Percentiles rank a stretch among this genome's conserved stretches.
Evolutionary conservation across 2,888 invertebrate genomes (phyloP).

Genomic region (Priocnemis perturbator): DNA sequence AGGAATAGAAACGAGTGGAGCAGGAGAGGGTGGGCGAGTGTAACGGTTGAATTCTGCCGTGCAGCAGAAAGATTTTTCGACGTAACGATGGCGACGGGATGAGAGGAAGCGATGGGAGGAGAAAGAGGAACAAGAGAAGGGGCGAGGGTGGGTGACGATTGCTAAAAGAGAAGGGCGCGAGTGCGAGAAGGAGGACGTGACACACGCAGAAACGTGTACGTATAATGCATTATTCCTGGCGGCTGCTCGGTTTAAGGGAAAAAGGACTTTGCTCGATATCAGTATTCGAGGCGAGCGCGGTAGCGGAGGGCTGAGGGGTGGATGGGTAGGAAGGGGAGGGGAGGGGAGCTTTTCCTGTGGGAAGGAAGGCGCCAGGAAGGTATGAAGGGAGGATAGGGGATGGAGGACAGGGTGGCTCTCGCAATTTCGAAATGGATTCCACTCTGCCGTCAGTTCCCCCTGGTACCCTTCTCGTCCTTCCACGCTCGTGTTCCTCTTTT

Average conservation of each 20-base stretch:
- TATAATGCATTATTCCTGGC: constrained; percentile 71
- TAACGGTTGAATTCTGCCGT: no score
- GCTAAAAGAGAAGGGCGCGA: background rate
- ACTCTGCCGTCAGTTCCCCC: constrained; percentile 54
- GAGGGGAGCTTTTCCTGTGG: constrained; percentile 68
- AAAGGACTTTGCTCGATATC: constrained; percentile 72
- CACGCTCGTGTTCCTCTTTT: constrained; percentile 28
- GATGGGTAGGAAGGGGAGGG: constrained; percentile 5
- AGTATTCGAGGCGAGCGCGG: constrained; percentile 70
- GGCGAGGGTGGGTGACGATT: background rate
- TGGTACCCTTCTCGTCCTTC: constrained; percentile 25
- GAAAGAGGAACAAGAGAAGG: background rate
- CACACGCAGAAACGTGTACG: constrained; percentile 53
- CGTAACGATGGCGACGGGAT: background rate
- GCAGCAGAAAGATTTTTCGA: no score
- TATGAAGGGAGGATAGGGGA: constrained; percentile 42
- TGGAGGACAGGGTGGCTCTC: constrained; percentile 65
- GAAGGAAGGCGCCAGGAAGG: constrained; percentile 58
- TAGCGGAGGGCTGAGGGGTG: constrained; percentile 37
- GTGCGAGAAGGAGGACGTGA: constrained; percentile 23
- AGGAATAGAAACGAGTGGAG: no score
- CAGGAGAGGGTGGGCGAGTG: no score
- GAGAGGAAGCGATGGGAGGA: background rate
- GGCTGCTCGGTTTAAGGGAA: constrained; percentile 67
- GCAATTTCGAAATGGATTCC: constrained; percentile 75